A percentile compares a stretch with the other conserved stretches of the same genome.
Evolutionary conservation across 2,888 invertebrate species (phyloP).

Genomic region (Cryptocephalus moraei): DNA sequence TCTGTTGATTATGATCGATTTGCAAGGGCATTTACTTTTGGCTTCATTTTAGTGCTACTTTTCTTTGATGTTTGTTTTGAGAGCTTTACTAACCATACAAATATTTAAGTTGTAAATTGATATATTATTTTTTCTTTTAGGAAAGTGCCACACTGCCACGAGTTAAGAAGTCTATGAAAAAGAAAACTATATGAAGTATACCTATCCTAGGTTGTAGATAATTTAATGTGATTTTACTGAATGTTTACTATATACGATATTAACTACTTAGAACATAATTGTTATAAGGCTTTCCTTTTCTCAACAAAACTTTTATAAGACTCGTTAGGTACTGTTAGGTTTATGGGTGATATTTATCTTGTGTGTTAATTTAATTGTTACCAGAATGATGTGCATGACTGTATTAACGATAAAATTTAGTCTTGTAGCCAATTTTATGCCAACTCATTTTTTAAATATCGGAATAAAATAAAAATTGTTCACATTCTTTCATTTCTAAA

Average conservation of each 20-base stretch:
- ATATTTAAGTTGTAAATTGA: neutral
- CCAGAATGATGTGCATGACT: too few species aligned
- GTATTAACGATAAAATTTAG: neutral
- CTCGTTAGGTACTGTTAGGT: too few species aligned
- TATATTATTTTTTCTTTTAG: constrained; percentile 43
- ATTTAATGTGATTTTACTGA: neutral
- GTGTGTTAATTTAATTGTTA: too few species aligned
- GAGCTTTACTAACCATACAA: neutral
- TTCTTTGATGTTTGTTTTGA: too few species aligned
- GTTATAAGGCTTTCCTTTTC: too few species aligned
- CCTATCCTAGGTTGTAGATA: neutral
- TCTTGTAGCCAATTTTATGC: neutral
- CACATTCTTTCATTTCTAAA: neutral
- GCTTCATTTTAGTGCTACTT: too few species aligned
- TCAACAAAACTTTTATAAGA: too few species aligned
- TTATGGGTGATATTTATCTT: too few species aligned
- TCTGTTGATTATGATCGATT: neutral
- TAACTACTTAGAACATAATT: too few species aligned
- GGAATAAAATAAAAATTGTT: neutral
- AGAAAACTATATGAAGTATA: constrained; percentile 44
- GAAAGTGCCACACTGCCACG: constrained; percentile 65
- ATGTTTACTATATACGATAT: neutral
- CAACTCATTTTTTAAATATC: neutral
- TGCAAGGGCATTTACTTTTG: neutral
- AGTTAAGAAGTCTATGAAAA: constrained; percentile 62